Conservation (phyloP, 2,797 vertebrate species). For the Eutrigla gurnardus region DNA sequence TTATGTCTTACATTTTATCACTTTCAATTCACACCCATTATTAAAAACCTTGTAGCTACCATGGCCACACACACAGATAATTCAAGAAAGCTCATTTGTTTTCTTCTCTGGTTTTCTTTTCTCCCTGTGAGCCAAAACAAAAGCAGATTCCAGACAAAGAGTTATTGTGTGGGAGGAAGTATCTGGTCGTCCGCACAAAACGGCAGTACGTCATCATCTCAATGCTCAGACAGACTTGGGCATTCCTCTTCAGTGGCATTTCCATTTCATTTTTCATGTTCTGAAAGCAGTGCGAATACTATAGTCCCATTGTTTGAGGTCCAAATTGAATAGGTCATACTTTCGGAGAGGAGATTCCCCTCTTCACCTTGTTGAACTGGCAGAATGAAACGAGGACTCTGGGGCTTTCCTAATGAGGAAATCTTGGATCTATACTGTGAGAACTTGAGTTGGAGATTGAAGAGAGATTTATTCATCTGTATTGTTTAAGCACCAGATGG, state of each 20-base stretch:
- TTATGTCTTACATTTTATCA: neutral
- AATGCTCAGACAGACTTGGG: neutral
- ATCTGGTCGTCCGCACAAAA: slow-evolving; percentile 30
- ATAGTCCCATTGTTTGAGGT: slow-evolving; percentile 34
- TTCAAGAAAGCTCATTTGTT: slow-evolving; percentile 41
- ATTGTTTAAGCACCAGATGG: slow-evolving; percentile 22
- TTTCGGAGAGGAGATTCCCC: slow-evolving; percentile 19
- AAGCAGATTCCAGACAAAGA: slow-evolving; percentile 63
- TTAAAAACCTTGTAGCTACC: slow-evolving; percentile 1
- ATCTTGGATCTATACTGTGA: slow-evolving; percentile 39
- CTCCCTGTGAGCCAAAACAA: slow-evolving; percentile 50
- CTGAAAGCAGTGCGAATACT: slow-evolving; percentile 29
- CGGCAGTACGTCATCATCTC: slow-evolving; percentile 13
- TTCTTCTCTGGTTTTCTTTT: slow-evolving; percentile 49
- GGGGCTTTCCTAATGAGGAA: slow-evolving; percentile 23
- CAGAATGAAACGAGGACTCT: slow-evolving; percentile 12
- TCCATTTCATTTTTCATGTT: slow-evolving; percentile 30
- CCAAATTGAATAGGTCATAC: slow-evolving; percentile 30
- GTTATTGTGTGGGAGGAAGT: slow-evolving; percentile 54
- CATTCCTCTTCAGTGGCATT: slow-evolving; percentile 39
- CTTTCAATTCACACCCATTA: neutral
- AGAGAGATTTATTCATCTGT: slow-evolving; percentile 10
- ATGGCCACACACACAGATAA: slow-evolving; percentile 20
- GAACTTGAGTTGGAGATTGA: slow-evolving; percentile 29
- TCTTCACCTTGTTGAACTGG: slow-evolving; percentile 18